phyloP scores from a whole-genome alignment of 2,113 vertebrate species.

The Zootoca vivipara region DNA sequence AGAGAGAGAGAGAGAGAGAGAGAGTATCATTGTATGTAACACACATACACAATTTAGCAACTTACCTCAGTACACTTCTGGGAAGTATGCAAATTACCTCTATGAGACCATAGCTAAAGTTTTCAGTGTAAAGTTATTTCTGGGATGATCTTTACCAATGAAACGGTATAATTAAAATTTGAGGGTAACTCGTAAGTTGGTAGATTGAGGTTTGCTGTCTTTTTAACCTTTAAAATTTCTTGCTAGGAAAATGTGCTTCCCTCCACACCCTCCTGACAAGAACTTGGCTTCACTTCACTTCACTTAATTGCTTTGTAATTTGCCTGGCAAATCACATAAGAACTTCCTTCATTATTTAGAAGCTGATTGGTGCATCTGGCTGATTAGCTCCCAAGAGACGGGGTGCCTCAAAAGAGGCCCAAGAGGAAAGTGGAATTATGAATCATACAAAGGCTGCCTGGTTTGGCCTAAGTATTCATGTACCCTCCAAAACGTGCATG shows the following conservation, averaged over 20 bases:
- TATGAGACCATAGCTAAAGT: neutral
- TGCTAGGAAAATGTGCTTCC: neutral
- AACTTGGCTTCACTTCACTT: slow-evolving; percentile 14
- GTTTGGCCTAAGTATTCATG: neutral
- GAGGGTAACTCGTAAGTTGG: neutral
- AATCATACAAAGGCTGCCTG: neutral
- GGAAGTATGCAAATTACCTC: neutral
- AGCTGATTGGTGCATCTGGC: slow-evolving; percentile 15
- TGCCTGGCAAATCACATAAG: slow-evolving; percentile 13
- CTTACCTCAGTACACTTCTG: neutral
- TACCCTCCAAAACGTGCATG: neutral
- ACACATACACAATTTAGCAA: too few species aligned
- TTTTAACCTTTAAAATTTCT: slow-evolving; percentile 13
- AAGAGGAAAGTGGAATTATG: slow-evolving; percentile 1
- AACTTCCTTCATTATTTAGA: slow-evolving; percentile 32
- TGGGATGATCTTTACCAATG: neutral
- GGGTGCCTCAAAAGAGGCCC: slow-evolving; percentile 2
- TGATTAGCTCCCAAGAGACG: slow-evolving; percentile 14
- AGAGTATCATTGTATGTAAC: too few species aligned
- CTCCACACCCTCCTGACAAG: neutral
- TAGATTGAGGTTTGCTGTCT: neutral
- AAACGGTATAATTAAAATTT: neutral
- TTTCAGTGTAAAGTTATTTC: neutral
- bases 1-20: too few species aligned
- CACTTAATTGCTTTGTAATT: slow-evolving; percentile 27